Conservation (phyloP, 2,113 vertebrate species). For the Pholis gunnellus region DNA sequence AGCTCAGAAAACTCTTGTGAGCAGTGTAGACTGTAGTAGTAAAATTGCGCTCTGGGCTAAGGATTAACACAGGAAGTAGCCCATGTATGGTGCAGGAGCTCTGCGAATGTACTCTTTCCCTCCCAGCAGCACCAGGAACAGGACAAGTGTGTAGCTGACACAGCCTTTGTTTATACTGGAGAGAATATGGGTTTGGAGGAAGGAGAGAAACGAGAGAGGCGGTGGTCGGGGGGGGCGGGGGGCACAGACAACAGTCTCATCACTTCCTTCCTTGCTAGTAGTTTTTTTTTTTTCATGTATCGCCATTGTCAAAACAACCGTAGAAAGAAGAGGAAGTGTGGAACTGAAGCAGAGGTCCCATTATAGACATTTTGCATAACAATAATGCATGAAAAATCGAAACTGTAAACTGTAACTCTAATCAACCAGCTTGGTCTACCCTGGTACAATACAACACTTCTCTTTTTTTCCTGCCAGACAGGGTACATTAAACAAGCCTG, state of each 20-base stretch:
- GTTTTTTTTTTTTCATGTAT: slow-evolving; percentile 55
- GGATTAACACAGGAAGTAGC: slow-evolving; percentile 72
- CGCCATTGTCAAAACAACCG: slow-evolving; percentile 79
- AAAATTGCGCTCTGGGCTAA: slow-evolving; percentile 37
- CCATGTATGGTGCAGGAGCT: slow-evolving; percentile 48
- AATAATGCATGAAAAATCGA: background rate
- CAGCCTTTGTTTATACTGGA: slow-evolving; percentile 79
- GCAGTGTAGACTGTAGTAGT: slow-evolving; percentile 25
- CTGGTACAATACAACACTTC: slow-evolving; percentile 21
- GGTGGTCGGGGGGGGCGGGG: slow-evolving; percentile 44
- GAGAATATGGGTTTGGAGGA: slow-evolving; percentile 69
- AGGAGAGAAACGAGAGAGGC: slow-evolving; percentile 49
- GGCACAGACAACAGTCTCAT: slow-evolving; percentile 79
- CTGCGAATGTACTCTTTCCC: slow-evolving; percentile 50
- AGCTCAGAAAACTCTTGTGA: slow-evolving; percentile 31
- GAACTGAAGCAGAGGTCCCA: slow-evolving; percentile 23
- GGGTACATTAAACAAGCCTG: slow-evolving; percentile 52
- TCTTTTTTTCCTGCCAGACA: slow-evolving; percentile 25
- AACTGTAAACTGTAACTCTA: slow-evolving; percentile 3
- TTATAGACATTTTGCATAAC: slow-evolving; percentile 11
- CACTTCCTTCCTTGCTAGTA: slow-evolving; percentile 82
- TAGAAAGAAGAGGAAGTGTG: slow-evolving; percentile 69
- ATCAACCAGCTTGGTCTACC: slow-evolving; percentile 26
- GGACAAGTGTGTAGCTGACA: slow-evolving; percentile 73
- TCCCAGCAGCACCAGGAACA: slow-evolving; percentile 60